These are phyloP conservation scores for Hymenopus coronatus DNA, from an alignment of 2,888 invertebrate species.

Conservation along the genomic window DNA sequence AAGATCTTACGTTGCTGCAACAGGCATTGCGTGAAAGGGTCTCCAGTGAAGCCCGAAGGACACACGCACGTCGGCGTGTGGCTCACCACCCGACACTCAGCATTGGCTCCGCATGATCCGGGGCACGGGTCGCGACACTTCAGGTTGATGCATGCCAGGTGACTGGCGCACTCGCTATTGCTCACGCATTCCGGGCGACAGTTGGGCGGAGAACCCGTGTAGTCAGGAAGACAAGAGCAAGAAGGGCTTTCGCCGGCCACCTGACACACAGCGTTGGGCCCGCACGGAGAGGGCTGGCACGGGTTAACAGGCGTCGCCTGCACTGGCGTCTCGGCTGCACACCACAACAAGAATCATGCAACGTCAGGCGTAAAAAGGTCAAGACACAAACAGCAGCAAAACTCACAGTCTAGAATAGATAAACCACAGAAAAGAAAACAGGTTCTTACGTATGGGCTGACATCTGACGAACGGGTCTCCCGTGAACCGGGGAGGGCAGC, in stretches of 20 bases:
- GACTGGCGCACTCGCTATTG: conserved; percentile 67
- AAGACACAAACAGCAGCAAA: neutral
- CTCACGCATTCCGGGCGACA: conserved; percentile 70
- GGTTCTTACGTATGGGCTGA: conserved; percentile 50
- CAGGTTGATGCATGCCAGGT: conserved; percentile 67
- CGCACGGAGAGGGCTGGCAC: conserved; percentile 46
- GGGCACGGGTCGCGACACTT: conserved; percentile 60
- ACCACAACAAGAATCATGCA: conserved; percentile 32
- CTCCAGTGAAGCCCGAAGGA: conserved; percentile 43
- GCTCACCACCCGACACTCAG: conserved; percentile 44
- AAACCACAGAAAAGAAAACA: neutral
- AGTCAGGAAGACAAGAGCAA: conserved; percentile 66
- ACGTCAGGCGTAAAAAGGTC: neutral
- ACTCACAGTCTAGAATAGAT: neutral
- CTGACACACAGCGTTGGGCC: conserved; percentile 58
- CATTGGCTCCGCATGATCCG: conserved; percentile 45
- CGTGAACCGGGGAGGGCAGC: conserved; percentile 64
- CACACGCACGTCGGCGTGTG: conserved; percentile 46
- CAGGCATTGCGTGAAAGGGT: conserved; percentile 42
- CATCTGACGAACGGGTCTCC: conserved; percentile 75
- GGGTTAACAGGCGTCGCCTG: conserved; percentile 48
- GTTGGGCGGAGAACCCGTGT: conserved; percentile 72
- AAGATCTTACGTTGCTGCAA: conserved; percentile 19
- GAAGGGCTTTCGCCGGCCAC: conserved; percentile 72
- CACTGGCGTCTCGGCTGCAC: conserved; percentile 25